Conservation (phyloP, 2,888 invertebrate genomes). For the Molanna angustata region DNA sequence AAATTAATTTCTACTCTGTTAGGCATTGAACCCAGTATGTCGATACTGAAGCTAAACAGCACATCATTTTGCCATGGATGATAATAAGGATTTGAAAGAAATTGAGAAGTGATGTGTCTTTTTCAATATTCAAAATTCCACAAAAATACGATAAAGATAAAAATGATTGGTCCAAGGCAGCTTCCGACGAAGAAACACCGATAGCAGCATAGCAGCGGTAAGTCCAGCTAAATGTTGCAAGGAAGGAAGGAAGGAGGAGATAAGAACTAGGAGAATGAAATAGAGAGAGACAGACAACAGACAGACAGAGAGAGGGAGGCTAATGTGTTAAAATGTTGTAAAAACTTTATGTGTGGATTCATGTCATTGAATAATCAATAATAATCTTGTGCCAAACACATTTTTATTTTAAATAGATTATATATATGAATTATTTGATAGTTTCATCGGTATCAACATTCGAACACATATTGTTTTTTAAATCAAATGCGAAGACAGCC, state of each 20-base stretch:
- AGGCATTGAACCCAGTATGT: no score
- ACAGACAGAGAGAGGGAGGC: background rate
- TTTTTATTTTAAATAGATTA: background rate
- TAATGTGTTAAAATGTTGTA: background rate
- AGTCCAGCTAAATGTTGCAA: background rate
- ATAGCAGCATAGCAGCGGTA: background rate
- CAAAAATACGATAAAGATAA: no score
- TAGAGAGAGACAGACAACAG: no score
- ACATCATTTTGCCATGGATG: no score
- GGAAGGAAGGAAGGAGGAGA: constrained; percentile 3
- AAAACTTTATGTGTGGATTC: background rate
- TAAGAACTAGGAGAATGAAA: no score
- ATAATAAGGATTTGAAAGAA: no score
- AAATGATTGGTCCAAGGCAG: background rate
- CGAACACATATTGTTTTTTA: background rate
- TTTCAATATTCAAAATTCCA: no score
- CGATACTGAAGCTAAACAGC: no score
- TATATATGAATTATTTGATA: background rate
- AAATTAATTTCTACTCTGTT: no score
- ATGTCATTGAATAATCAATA: background rate
- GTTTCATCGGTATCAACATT: background rate
- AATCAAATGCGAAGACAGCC: no score
- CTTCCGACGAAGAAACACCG: constrained; percentile 1
- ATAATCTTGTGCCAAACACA: background rate
- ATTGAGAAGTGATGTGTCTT: no score